Base-by-base conservation (phyloP, 2,113 vertebrate genomes). In the Oncorhynchus tshawytscha region DNA sequence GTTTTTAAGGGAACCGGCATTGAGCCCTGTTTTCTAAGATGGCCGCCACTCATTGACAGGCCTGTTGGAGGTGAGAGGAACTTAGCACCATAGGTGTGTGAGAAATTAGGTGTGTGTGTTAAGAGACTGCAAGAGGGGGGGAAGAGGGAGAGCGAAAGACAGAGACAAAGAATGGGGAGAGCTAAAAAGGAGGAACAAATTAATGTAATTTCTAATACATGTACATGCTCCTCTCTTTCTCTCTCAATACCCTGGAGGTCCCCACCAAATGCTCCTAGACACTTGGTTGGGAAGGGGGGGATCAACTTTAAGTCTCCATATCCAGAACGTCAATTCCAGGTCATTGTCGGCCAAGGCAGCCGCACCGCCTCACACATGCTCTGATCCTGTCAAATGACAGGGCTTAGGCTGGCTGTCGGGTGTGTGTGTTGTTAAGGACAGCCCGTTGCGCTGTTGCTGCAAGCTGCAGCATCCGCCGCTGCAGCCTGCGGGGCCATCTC, bases 321-420 rank as follows among this genome's bases (percentile, higher is more conserved):
- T 84, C 82, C 1, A 80, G 80, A 74, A 90, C 86, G 88, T 90
- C 87, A 88, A 86, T 86, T 90, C 86, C 90, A 93, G 92, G 91
- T 92, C 90, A 82, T 79, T 60, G 78, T 75, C 54, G 82, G 81
- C 85, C 87, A 78, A 83, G 86, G 76, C 82, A 81, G 72, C 76
- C 82, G 73, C 78, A 82, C 79, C 76, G 74, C 81, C 81, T 83
- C 80, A 71, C 78, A 85, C 78, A 80, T 82, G 2, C 67, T 70
- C 39, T 48, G 71, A 74, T 81, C 71, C 72, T 74, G 76, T 81
- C 81, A 87, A 88, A 88, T 84, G 83, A 75, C 76, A 79, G n/a
- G 75, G 39, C 39, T 12, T 45, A 45, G 39, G 39, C 39, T 45
- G 39, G 39, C 39, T 45, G 39, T 45, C 2, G 27, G 25, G 24